phyloP scores from a whole-genome alignment of 2,888 invertebrate species.

The Molorchus minor region DNA sequence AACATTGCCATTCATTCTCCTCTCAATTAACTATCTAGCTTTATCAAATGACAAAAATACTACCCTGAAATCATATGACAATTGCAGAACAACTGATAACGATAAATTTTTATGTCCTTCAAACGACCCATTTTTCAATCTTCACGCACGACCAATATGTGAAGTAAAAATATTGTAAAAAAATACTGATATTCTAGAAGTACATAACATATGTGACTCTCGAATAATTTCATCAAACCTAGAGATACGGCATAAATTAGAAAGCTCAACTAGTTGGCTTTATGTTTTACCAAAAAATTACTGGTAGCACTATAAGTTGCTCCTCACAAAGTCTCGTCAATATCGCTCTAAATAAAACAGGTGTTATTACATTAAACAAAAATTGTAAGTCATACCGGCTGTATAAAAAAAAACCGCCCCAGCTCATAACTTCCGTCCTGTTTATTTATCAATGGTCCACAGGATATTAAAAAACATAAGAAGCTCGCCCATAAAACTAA shows the following conservation, averaged over 20 bases:
- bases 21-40: slow-evolving; percentile 20
- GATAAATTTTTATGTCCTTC: background rate
- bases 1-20: slow-evolving; percentile 22
- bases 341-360: background rate
- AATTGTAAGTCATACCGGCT: no score
- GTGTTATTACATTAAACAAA: background rate
- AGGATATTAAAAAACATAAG: no score
- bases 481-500: no score
- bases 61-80: background rate
- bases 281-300: background rate
- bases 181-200: background rate
- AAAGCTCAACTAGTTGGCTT: background rate
- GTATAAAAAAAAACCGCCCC: no score
- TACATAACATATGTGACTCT: background rate
- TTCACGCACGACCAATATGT: background rate
- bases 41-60: slow-evolving; percentile 21
- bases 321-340: background rate
- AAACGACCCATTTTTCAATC: background rate
- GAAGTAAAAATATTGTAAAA: background rate
- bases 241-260: background rate
- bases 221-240: background rate
- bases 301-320: background rate
- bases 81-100: background rate
- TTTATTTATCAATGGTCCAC: no score
- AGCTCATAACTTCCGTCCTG: no score